Conservation (phyloP, 2,113 vertebrate genomes). For the Catharus minimus region DNA sequence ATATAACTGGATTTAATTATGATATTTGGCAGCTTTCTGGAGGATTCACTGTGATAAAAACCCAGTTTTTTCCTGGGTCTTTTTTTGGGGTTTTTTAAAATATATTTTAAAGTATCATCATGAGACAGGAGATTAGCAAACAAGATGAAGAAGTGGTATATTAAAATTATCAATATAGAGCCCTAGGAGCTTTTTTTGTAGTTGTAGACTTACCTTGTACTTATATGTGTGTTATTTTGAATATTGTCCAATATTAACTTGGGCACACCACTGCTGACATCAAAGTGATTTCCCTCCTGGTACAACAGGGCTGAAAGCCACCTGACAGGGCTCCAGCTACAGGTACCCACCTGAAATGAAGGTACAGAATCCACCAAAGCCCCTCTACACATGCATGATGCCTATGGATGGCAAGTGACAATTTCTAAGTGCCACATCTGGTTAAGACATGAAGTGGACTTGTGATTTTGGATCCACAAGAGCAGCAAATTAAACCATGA, state of each 20-base stretch:
- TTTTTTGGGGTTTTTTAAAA: background rate
- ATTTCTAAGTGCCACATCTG: background rate
- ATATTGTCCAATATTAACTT: background rate
- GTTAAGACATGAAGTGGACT: background rate
- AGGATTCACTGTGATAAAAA: background rate
- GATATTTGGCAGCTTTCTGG: background rate
- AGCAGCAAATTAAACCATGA: background rate
- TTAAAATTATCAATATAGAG: background rate
- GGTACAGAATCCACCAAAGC: background rate
- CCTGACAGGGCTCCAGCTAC: background rate
- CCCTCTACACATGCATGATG: background rate
- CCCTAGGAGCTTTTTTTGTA: background rate
- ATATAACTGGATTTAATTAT: background rate
- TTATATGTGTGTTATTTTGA: background rate
- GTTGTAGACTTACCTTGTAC: background rate
- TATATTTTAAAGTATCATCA: background rate
- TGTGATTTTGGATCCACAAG: background rate
- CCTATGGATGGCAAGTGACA: background rate
- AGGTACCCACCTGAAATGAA: background rate
- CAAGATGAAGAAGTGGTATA: background rate
- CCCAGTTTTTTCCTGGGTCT: background rate
- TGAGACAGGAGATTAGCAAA: background rate
- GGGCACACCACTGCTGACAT: background rate
- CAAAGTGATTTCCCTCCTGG: background rate
- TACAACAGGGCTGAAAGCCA: background rate